phyloP scores from a whole-genome alignment of 2,888 invertebrate genomes.

The Yponomeuta cagnagella region DNA sequence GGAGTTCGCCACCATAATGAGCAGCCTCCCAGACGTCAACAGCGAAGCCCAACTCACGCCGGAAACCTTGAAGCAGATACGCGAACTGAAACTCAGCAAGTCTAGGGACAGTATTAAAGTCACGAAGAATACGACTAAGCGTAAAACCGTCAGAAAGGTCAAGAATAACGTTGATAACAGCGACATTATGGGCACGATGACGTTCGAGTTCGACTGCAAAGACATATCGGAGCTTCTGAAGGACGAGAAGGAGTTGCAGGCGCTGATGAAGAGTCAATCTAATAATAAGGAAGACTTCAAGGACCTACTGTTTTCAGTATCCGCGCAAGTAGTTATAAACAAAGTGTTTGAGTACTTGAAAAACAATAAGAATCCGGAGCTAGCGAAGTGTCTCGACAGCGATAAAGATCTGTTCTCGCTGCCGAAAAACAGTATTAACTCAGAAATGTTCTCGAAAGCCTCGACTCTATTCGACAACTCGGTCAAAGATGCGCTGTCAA shows the following conservation, averaged over 20 bases:
- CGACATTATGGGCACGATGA: conserved; percentile 43
- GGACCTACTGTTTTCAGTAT: conserved; percentile 53
- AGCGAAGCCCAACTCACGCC: conserved; percentile 62
- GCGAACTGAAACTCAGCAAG: conserved; percentile 60
- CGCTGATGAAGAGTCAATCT: conserved; percentile 42
- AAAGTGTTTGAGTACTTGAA: conserved; percentile 61
- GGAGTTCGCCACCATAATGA: conserved; percentile 62
- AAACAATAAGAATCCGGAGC: conserved; percentile 48
- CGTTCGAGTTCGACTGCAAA: conserved; percentile 55
- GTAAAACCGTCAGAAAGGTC: conserved; percentile 52
- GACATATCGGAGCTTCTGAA: conserved; percentile 49
- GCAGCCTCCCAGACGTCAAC: conserved; percentile 52
- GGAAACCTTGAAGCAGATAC: conserved; percentile 65
- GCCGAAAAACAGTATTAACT: conserved; percentile 41
- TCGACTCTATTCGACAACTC: conserved; percentile 54
- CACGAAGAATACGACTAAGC: conserved; percentile 62
- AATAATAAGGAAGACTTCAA: conserved; percentile 52
- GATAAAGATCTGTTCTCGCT: conserved; percentile 43
- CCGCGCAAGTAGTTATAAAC: conserved; percentile 59
- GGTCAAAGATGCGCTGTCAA: conserved; percentile 54
- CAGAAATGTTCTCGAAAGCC: conserved; percentile 52
- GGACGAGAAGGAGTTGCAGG: conserved; percentile 52
- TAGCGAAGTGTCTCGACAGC: conserved; percentile 50
- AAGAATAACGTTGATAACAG: conserved; percentile 48
- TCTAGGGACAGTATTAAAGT: conserved; percentile 59